Evolutionary conservation across 2,888 invertebrate species (phyloP).

Genomic region (Neuroscelio doddi): DNA sequence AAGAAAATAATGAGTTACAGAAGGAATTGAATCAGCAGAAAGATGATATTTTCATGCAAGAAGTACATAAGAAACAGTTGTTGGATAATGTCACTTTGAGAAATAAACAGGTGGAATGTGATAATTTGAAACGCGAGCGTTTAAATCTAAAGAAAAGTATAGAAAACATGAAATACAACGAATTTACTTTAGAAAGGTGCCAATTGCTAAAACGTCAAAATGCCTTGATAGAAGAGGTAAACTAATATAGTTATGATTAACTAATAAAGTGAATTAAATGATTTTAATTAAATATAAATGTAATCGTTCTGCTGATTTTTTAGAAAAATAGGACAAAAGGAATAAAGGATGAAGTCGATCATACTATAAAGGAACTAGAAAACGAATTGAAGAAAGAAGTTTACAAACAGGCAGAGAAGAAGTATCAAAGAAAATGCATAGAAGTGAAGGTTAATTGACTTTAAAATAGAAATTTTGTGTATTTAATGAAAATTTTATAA

Average conservation of each 20-base stretch:
- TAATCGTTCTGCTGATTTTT: neutral
- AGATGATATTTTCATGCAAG: conserved; percentile 57
- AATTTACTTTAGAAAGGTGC: conserved; percentile 76
- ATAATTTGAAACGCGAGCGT: conserved; percentile 61
- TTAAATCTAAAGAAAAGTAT: conserved; percentile 70
- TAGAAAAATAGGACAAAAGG: conserved; percentile 66
- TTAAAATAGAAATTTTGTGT: too few relatives aligned
- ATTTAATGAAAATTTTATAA: too few relatives aligned
- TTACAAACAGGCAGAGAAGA: conserved; percentile 80
- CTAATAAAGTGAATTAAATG: conserved; percentile 7
- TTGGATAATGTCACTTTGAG: conserved; percentile 59
- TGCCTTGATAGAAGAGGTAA: conserved; percentile 72
- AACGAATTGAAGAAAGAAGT: conserved; percentile 78
- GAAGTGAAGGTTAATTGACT: conserved; percentile 75
- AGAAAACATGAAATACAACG: conserved; percentile 76
- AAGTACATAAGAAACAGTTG: conserved; percentile 60
- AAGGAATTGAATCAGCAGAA: conserved; percentile 64
- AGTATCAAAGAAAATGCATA: conserved; percentile 80
- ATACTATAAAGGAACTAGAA: conserved; percentile 63
- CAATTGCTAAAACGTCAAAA: conserved; percentile 74
- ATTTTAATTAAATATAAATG: neutral
- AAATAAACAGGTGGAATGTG: conserved; percentile 59
- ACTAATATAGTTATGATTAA: too few relatives aligned
- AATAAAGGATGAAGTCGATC: conserved; percentile 63
- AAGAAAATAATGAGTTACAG: conserved; percentile 74